Conservation (phyloP, 2,113 vertebrate genomes). For the Collichthys lucidus region DNA sequence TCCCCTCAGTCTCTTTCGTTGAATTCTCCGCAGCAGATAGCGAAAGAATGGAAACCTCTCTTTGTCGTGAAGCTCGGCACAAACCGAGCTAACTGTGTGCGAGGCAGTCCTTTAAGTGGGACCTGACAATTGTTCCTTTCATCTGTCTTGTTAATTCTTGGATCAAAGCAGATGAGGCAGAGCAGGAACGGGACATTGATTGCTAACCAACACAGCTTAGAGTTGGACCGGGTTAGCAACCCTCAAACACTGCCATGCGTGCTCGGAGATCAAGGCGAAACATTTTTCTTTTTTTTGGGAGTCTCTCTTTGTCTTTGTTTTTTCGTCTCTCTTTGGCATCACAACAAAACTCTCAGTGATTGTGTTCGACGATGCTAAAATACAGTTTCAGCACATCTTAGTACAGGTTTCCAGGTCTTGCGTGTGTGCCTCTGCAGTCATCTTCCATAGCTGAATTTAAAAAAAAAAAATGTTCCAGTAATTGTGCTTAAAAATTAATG, state of each 20-base stretch:
- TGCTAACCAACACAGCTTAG: constrained; percentile 45
- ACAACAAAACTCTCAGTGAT: background rate
- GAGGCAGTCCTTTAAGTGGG: constrained; percentile 54
- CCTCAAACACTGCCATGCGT: constrained; percentile 46
- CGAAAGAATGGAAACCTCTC: constrained; percentile 30
- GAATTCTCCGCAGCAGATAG: constrained; percentile 29
- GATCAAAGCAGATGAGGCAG: constrained; percentile 70
- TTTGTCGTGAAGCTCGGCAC: constrained; percentile 50
- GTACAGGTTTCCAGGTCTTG: constrained; percentile 10
- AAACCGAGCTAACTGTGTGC: constrained; percentile 51
- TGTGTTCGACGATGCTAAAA: constrained; percentile 5
- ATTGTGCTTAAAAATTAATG: constrained; percentile 81
- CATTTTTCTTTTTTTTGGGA: background rate
- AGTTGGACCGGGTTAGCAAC: constrained; percentile 38
- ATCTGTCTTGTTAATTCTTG: constrained; percentile 60
- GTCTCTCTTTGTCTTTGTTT: background rate
- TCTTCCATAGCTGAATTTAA: constrained; percentile 45
- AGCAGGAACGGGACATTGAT: constrained; percentile 62
- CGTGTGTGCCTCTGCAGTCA: constrained; percentile 41
- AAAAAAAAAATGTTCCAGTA: constrained; percentile 48
- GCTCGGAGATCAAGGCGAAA: constrained; percentile 46
- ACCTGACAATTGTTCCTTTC: constrained; percentile 69
- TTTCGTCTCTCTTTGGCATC: background rate
- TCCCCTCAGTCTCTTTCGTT: constrained; percentile 46
- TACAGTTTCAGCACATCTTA: background rate